phyloP scores from a whole-genome alignment of 1,140 invertebrate species.

The Brachionus asplanchnoidis region DNA sequence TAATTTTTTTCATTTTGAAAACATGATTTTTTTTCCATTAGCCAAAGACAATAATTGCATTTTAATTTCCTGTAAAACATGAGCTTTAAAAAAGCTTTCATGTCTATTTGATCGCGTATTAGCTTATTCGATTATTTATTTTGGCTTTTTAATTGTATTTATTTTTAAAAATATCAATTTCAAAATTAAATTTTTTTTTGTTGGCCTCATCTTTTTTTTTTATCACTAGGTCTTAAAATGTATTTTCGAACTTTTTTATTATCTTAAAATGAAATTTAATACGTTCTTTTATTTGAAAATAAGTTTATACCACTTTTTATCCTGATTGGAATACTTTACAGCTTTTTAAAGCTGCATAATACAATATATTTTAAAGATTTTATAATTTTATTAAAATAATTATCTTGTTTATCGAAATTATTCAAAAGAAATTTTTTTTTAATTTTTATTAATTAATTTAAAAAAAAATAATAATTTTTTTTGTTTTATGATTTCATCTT shows the following conservation, averaged over 20 bases:
- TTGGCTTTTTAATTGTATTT: neutral
- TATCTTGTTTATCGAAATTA: too few relatives aligned
- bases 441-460: too few relatives aligned
- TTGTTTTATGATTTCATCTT: too few relatives aligned
- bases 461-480: too few relatives aligned
- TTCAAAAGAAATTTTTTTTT: too few relatives aligned
- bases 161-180: neutral
- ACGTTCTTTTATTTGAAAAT: neutral
- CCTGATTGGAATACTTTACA: too few relatives aligned
- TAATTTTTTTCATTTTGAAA: neutral
- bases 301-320: too few relatives aligned
- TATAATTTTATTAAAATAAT: too few relatives aligned
- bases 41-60: neutral
- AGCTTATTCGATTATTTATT: neutral
- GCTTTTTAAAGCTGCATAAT: too few relatives aligned
- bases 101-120: constrained; percentile 11
- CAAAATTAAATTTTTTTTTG: neutral
- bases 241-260: neutral
- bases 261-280: neutral
- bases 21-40: neutral
- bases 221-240: neutral
- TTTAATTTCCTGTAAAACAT: constrained; percentile 31
- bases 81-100: neutral
- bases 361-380: too few relatives aligned
- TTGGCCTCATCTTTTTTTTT: neutral